Evolutionary conservation across 2,797 vertebrate species (phyloP).

Genomic region (Miichthys miiuy): DNA sequence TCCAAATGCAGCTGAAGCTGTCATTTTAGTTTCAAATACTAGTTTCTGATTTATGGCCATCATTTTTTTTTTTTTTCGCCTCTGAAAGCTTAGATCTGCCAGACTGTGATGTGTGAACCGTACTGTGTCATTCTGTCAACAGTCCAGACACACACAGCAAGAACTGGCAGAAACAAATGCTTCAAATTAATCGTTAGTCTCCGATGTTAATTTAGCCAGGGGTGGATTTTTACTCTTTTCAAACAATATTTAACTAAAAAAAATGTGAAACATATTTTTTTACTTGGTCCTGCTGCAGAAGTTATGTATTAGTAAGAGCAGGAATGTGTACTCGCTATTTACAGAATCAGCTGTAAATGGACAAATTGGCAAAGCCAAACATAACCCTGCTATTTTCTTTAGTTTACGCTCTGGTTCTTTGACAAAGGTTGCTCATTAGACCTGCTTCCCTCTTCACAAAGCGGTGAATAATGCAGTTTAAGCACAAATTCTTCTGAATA

Average conservation of each 20-base stretch:
- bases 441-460: not conserved
- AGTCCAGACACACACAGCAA: constrained; percentile 2
- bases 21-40: constrained; percentile 61
- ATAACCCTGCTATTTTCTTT: not conserved
- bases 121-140: constrained; percentile 43
- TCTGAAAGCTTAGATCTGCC: constrained; percentile 52
- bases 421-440: not conserved
- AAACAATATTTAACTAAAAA: not conserved
- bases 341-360: not conserved
- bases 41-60: constrained; percentile 67
- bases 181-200: constrained; percentile 17
- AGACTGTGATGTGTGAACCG: constrained; percentile 62
- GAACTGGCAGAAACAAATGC: not conserved
- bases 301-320: not conserved
- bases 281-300: not conserved
- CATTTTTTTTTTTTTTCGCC: constrained; percentile 3
- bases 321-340: not conserved
- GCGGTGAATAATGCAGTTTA: not conserved
- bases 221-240: not conserved
- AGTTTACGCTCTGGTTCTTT: not conserved
- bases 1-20: constrained; percentile 53
- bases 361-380: no score
- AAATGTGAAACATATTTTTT: not conserved
- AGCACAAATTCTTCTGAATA: not conserved
- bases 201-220: not conserved